Percentiles rank a stretch among this genome's conserved stretches.
These are phyloP conservation scores for Phasianus colchicus DNA, from an alignment of 2,113 vertebrate species.

Conservation along the genomic window DNA sequence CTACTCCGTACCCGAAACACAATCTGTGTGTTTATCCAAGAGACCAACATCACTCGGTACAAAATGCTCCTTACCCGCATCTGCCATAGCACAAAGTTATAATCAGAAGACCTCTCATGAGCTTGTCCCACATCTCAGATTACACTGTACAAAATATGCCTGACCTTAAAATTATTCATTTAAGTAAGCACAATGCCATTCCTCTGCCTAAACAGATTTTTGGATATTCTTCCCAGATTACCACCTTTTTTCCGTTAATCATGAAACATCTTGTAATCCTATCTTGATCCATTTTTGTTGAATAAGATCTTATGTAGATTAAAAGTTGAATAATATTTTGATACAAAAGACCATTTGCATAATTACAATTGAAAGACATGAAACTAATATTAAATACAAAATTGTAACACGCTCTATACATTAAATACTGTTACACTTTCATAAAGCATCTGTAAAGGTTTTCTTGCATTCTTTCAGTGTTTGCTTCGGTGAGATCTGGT, in stretches of 20 bases:
- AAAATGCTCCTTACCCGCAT: background rate
- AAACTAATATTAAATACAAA: background rate
- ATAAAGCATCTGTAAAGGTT: background rate
- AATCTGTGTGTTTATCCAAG: background rate
- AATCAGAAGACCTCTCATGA: background rate
- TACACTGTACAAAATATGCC: background rate
- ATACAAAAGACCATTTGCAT: constrained; percentile 23
- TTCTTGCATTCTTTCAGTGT: background rate
- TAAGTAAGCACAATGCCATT: background rate
- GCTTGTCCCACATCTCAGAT: too few species aligned
- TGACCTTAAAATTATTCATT: background rate
- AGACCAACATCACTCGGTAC: background rate
- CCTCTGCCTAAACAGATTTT: background rate
- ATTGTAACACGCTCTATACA: background rate
- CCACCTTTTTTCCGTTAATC: background rate
- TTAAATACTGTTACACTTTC: background rate
- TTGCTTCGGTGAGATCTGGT: background rate
- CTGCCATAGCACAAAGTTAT: background rate
- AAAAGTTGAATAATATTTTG: background rate
- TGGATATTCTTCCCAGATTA: background rate
- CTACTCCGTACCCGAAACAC: background rate
- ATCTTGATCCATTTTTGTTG: background rate
- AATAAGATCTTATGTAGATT: background rate
- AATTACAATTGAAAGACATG: background rate
- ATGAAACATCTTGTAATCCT: background rate